Percentiles rank a stretch among this genome's conserved stretches.
These are phyloP conservation scores for Coregonus ussuriensis DNA, from an alignment of 2,797 vertebrate species.

Conservation along the genomic window DNA sequence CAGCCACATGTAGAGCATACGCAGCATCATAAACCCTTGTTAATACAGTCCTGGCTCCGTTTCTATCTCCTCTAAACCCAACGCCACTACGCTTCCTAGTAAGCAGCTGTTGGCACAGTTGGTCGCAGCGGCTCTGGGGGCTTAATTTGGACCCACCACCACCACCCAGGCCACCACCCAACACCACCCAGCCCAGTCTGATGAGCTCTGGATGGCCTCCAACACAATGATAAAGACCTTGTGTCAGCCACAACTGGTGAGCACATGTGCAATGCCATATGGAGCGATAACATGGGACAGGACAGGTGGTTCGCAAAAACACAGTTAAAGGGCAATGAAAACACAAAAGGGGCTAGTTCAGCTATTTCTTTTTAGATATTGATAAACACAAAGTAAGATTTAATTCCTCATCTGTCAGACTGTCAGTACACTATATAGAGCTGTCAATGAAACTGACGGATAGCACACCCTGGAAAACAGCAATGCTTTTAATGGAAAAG, in stretches of 20 bases:
- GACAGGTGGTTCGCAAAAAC: conserved; percentile 12
- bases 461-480: neutral
- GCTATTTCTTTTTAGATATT: no score
- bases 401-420: conserved; percentile 22
- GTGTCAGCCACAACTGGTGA: no score
- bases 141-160: no score
- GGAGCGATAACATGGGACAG: neutral
- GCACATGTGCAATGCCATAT: no score
- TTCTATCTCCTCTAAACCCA: neutral
- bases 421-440: neutral
- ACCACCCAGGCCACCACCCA: no score
- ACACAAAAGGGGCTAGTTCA: no score
- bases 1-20: no score
- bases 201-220: no score
- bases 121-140: conserved; percentile 21
- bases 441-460: neutral
- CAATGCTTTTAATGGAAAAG: no score
- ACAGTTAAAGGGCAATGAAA: conserved; percentile 5
- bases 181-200: neutral
- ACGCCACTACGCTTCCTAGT: neutral
- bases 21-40: neutral
- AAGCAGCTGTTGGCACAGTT: conserved; percentile 35
- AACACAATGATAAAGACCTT: no score
- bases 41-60: conserved; percentile 1
- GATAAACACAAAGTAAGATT: neutral